A percentile compares a stretch with the other conserved stretches of the same genome.
These are phyloP conservation scores for Sycophila texana DNA, from an alignment of 2,888 invertebrate species.

Conservation along the genomic window DNA sequence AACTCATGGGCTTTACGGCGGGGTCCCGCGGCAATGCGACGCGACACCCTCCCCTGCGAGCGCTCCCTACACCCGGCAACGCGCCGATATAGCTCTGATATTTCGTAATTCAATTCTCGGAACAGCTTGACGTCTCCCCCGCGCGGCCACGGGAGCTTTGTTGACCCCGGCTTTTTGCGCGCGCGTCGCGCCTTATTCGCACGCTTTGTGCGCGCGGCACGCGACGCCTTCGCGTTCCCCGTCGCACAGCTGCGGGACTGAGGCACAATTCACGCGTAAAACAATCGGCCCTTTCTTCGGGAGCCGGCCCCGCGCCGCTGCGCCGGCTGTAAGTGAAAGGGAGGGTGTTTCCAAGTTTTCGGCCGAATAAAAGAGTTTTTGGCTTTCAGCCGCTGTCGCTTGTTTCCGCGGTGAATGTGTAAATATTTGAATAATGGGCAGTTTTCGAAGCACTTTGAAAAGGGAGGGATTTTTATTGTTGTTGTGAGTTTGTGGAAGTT, in stretches of 20 bases:
- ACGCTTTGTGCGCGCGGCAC: conserved; percentile 3
- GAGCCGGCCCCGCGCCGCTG: neutral
- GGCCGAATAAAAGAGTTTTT: neutral
- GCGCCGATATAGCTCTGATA: neutral
- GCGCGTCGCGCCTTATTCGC: conserved; percentile 9
- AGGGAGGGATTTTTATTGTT: too few relatives aligned
- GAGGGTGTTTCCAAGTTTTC: neutral
- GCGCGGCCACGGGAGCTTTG: neutral
- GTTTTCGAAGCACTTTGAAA: too few relatives aligned
- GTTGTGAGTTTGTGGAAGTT: too few relatives aligned
- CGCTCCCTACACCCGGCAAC: neutral
- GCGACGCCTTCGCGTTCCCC: neutral
- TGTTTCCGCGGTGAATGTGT: neutral
- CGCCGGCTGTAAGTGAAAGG: neutral
- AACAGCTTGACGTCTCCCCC: conserved; percentile 39
- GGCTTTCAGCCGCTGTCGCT: neutral
- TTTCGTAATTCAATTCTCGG: conserved; percentile 50
- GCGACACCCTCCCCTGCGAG: neutral
- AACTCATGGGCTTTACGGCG: conserved; percentile 56
- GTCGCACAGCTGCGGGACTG: conserved; percentile 16
- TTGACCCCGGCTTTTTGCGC: neutral
- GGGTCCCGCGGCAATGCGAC: neutral
- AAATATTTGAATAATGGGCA: conserved; percentile 1
- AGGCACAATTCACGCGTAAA: conserved; percentile 18
- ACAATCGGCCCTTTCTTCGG: conserved; percentile 20